A percentile compares a stretch with the other conserved stretches of the same genome.
These are phyloP conservation scores for Cnemophilus loriae DNA, from an alignment of 2,113 vertebrate species.

Conservation along the genomic window DNA sequence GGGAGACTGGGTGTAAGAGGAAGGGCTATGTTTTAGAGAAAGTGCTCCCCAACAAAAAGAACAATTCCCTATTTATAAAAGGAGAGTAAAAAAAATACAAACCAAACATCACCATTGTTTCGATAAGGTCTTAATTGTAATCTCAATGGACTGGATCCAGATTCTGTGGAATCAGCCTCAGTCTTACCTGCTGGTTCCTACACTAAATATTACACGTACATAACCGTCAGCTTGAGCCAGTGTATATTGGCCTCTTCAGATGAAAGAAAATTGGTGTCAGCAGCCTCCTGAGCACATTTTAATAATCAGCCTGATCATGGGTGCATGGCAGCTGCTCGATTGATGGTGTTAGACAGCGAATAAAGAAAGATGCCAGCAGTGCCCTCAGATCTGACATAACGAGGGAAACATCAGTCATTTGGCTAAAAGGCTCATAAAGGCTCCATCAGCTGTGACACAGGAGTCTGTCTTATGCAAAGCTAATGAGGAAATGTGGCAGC, in stretches of 20 bases:
- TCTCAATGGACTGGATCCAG: neutral
- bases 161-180: neutral
- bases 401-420: constrained; percentile 79
- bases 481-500: constrained; percentile 76
- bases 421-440: constrained; percentile 79
- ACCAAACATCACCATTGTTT: neutral
- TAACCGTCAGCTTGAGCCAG: constrained; percentile 48
- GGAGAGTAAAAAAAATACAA: neutral
- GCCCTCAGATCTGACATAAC: constrained; percentile 77
- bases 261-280: constrained; percentile 69
- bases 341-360: constrained; percentile 78
- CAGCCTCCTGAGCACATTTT: constrained; percentile 76
- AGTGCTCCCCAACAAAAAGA: neutral
- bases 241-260: constrained; percentile 69
- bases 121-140: neutral
- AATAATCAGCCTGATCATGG: constrained; percentile 77
- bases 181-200: constrained; percentile 52
- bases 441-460: constrained; percentile 75
- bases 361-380: constrained; percentile 77
- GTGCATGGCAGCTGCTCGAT: constrained; percentile 73
- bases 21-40: neutral
- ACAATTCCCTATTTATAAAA: neutral
- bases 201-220: constrained; percentile 55
- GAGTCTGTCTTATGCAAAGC: constrained; percentile 70
- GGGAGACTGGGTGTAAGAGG: neutral